phyloP scores from a whole-genome alignment of 1,140 invertebrate genomes.

The Bombus turneri region DNA sequence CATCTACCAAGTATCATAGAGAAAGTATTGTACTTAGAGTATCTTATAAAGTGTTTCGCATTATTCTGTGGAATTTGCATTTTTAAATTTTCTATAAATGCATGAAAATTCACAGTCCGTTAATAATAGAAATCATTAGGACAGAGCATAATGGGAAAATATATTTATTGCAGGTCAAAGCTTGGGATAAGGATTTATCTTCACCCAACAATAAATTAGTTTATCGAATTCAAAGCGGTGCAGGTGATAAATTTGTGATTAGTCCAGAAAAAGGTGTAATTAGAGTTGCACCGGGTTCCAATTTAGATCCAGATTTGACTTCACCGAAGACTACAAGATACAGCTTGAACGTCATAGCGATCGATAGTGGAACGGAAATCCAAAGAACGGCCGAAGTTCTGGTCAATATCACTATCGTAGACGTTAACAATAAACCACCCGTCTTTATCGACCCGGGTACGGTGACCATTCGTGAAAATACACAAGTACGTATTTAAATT shows the following conservation, averaged over 20 bases:
- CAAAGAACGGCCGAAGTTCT: conserved; percentile 88
- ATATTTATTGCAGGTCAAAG: conserved; percentile 85
- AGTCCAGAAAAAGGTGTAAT: conserved; percentile 91
- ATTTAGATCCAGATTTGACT: conserved; percentile 94
- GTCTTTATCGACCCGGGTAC: conserved; percentile 87
- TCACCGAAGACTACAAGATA: conserved; percentile 88
- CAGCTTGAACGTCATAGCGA: conserved; percentile 87
- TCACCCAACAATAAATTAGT: conserved; percentile 93
- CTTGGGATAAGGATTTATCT: conserved; percentile 92
- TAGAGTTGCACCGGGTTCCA: conserved; percentile 92
- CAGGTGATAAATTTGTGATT: conserved; percentile 96
- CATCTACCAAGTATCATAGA: too few species aligned
- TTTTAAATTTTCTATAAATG: too few species aligned
- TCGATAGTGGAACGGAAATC: conserved; percentile 93
- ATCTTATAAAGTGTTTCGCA: too few species aligned
- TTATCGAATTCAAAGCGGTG: conserved; percentile 93
- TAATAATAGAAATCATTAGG: neutral
- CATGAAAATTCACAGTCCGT: neutral
- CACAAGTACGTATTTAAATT: conserved; percentile 83
- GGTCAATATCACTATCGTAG: conserved; percentile 93
- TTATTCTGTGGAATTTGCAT: too few species aligned
- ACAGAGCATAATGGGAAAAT: neutral
- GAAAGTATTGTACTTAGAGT: too few species aligned
- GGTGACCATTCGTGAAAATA: conserved; percentile 89
- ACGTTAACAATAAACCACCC: conserved; percentile 96